phyloP scores from a whole-genome alignment of 1,140 invertebrate species.

The Lasioglossum albipes region DNA sequence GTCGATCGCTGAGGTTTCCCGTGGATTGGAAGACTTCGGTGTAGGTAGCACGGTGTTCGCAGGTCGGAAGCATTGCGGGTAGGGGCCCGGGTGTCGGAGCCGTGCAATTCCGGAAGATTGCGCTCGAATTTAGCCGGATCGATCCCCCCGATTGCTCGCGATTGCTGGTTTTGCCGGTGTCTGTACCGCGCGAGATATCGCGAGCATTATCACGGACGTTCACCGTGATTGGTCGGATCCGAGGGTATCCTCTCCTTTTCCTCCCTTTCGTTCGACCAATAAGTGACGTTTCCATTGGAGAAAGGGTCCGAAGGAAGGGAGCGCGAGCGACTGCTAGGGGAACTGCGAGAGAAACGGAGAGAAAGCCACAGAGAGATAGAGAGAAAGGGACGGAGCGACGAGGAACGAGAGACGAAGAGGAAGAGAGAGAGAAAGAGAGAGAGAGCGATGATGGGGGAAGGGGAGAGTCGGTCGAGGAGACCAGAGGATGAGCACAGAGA shows the following conservation, averaged over 20 bases:
- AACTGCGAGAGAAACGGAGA: neutral
- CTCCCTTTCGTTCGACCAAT: slow-evolving; percentile 66
- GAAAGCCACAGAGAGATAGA: neutral
- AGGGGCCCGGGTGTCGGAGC: no score
- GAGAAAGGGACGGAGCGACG: neutral
- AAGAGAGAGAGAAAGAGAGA: neutral
- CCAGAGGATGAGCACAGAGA: slow-evolving; percentile 18
- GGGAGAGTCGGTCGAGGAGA: neutral
- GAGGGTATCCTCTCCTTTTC: slow-evolving; percentile 63
- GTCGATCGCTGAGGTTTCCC: no score
- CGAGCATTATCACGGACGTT: slow-evolving; percentile 59
- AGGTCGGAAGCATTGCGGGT: no score
- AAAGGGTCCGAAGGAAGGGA: slow-evolving; percentile 66
- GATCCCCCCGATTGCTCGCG: slow-evolving; percentile 8
- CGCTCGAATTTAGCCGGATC: neutral
- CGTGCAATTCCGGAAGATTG: no score
- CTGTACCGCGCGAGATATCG: slow-evolving; percentile 53
- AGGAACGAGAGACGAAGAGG: neutral
- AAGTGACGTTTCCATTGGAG: slow-evolving; percentile 75
- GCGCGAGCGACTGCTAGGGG: slow-evolving; percentile 25
- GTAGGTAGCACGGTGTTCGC: no score
- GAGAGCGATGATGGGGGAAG: neutral
- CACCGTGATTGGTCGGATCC: slow-evolving; percentile 65
- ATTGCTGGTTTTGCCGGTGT: slow-evolving; percentile 49
- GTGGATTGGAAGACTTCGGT: no score